These are phyloP conservation scores for Chloroceryle aenea DNA, from an alignment of 2,113 vertebrate genomes.

Conservation along the genomic window DNA sequence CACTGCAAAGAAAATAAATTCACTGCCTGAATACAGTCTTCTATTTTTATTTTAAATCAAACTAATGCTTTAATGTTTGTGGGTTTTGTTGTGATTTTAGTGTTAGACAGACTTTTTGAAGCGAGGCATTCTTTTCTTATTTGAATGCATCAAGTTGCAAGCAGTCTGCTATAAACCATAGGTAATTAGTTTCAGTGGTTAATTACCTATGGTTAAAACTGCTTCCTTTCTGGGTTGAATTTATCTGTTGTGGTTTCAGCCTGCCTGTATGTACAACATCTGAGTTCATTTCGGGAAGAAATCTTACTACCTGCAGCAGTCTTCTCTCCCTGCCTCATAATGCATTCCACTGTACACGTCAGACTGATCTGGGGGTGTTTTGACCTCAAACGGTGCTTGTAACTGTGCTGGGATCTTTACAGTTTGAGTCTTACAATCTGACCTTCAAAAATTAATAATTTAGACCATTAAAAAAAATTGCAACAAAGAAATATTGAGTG, in stretches of 20 bases:
- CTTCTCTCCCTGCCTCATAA: neutral
- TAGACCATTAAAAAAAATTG: neutral
- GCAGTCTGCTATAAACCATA: neutral
- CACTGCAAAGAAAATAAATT: neutral
- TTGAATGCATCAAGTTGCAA: neutral
- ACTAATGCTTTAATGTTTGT: neutral
- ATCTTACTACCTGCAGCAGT: neutral
- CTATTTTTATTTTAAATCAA: neutral
- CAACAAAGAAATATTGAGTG: too few species aligned
- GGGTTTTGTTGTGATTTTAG: neutral
- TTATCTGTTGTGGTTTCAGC: neutral
- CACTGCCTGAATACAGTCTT: neutral
- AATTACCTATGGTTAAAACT: neutral
- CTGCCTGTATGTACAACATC: neutral
- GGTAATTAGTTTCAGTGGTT: neutral
- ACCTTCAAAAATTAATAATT: neutral
- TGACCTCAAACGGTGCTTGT: neutral
- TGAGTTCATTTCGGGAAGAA: neutral
- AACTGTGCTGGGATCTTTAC: neutral
- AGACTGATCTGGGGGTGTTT: neutral
- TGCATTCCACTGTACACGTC: neutral
- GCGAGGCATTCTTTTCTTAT: neutral
- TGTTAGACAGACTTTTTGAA: neutral
- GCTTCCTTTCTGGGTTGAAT: neutral
- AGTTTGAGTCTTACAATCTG: neutral